Evolutionary conservation across 2,888 invertebrate species (phyloP), one percentile per base, ranked within the genome.

Genomic region (Sycophila texana): DNA sequence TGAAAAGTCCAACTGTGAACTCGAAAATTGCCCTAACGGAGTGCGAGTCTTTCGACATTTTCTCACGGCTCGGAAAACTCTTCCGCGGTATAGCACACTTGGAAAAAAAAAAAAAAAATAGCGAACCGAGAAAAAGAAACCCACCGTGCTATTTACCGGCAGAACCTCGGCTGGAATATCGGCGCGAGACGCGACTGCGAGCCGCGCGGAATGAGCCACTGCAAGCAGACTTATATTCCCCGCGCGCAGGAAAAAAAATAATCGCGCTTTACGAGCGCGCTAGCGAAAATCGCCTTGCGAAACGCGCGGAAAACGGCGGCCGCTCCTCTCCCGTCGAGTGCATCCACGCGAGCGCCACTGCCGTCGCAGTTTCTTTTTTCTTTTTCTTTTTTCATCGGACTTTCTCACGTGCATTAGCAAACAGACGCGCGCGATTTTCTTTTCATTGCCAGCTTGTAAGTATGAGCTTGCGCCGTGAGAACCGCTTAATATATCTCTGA

Each of bases 361-460:
- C 55, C 14, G n/a, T n/a, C n/a, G n/a, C n/a, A n/a, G n/a, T n/a
- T 13, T 53, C 16, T 58, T 26, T 60, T 72, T 71, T 57, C 63
- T 57, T 7, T 61, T 39, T 18, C 49, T 49, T 53, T 58, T 51
- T 39, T 20, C 5, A 26, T 20, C 12, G 16, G 39, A 79, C 78
- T 79, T 74, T 79, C 78, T 79, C 74, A 79, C 74, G 65, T 74
- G 47, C 26, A 74, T 79, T 74, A 65, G 58, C 74, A 74, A 79
- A 74, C 74, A 74, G 68, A 26, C n/a, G 47, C 61, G 55, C 57
- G 63, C 47, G 51, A 13, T 70, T 78, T 74, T 74, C 47, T 74
- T 74, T 68, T 63, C 78, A 70, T 65, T 79, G 53, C 55, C 74
- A 65, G 4, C 13, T 1, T n/a, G 2, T 30, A n/a, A n/a, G n/a